Percentiles rank a stretch among this genome's conserved stretches.
Evolutionary conservation across 2,797 vertebrate species (phyloP).

Genomic region (Pipistrellus pipistrellus): DNA sequence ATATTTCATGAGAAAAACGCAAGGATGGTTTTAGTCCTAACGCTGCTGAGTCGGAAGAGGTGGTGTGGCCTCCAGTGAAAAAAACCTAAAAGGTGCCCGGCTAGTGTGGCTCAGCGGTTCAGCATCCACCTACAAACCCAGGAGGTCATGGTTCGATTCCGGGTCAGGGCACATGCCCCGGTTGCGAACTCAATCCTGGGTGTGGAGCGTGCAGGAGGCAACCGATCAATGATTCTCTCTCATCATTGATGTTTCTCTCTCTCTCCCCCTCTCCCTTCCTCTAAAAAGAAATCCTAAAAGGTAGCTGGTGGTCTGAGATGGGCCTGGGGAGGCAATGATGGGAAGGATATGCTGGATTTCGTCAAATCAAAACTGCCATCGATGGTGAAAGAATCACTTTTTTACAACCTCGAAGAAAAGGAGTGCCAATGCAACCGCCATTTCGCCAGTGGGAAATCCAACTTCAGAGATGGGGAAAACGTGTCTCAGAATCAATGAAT

Average conservation of each 20-base stretch:
- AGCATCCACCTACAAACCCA: no score
- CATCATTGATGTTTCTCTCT: no score
- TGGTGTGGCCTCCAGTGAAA: not conserved
- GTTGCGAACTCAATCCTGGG: no score
- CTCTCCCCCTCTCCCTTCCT: no score
- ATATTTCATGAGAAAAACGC: not conserved
- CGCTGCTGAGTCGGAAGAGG: not conserved
- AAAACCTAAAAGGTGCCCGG: not conserved
- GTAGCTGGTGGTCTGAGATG: not conserved
- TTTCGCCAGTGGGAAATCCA: not conserved
- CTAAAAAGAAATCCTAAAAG: not conserved
- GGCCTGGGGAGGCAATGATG: not conserved
- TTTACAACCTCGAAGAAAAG: not conserved
- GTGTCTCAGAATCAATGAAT: not conserved
- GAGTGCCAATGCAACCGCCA: not conserved
- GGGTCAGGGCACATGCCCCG: no score
- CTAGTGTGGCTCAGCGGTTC: no score
- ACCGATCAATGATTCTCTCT: no score
- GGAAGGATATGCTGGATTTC: not conserved
- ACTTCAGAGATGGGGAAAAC: not conserved
- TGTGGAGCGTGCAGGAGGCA: no score
- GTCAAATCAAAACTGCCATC: not conserved
- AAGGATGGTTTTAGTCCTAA: not conserved
- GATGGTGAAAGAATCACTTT: fast-evolving
- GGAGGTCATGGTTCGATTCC: no score